Evolutionary conservation across 92 coral and sea anemone genomes (phyloP), one percentile per base, ranked within the genome.

Genomic region (Montipora capitata): DNA sequence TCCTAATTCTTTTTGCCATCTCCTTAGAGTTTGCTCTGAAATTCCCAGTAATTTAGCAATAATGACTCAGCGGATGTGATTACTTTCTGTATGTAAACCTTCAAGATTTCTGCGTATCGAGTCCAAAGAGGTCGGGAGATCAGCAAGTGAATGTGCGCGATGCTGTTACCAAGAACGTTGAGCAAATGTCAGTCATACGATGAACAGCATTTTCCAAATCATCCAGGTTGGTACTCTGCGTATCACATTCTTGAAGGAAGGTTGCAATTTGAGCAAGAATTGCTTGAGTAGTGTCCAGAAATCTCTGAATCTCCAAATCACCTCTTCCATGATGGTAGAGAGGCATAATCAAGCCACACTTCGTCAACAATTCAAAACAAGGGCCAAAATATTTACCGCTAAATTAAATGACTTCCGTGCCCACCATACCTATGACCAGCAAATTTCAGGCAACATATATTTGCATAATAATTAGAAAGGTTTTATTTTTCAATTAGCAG

Each of bases 31-130:
- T 69, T 82, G 48, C 51, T 78, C 82, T 20, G 85, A 83, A 75
- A 86, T 81, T 40, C 91, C 79, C 40, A 84, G 90, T 42, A 84
- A 69, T 17, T 43, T 49, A 16, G 90, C 90, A 54, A 90, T 90
- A 57, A 74, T 78, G 49, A 62, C 74, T 86, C 90, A 79, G 41
- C 79, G 61, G 49, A 86, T 86, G 82, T 90, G 93, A 41, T 80
- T 49, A 40, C 70, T 65, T 20, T 65, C 70, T 65, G 42, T 65
- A 65, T 65, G 27, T 65, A 65, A 65, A 18, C 40, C 70, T 65
- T 18, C 70, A 27, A 65, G 66, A 61, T 61, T 15, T 61, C 20
- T 16, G 18, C 66, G 66, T 61, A 61, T 61, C 18, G 18, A 6
- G 66, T 61, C 66, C 35, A 61, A 61, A 61, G 14, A 49, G 35